A percentile compares a stretch with the other conserved stretches of the same genome.
phyloP scores from a whole-genome alignment of 2,888 invertebrate genomes.

The Ormyrus pomaceus region DNA sequence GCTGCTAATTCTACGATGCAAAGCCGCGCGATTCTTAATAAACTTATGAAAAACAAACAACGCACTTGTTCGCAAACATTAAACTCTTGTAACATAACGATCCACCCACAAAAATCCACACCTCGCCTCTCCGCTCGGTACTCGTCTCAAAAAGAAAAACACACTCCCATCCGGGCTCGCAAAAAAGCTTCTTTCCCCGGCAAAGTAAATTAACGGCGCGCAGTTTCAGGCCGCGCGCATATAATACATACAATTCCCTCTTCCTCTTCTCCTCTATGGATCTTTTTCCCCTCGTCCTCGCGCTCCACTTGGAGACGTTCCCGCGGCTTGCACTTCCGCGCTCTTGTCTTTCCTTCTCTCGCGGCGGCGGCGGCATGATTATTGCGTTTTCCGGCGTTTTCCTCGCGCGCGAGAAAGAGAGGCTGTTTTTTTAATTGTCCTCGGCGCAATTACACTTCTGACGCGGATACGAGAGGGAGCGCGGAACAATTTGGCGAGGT shows the following conservation, averaged over 20 bases:
- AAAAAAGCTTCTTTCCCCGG: too few relatives aligned
- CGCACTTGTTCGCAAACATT: too few relatives aligned
- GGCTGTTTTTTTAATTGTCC: constrained; percentile 37
- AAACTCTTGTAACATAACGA: too few relatives aligned
- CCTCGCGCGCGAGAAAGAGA: neutral
- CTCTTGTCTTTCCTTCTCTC: neutral
- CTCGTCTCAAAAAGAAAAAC: too few relatives aligned
- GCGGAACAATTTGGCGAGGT: too few relatives aligned
- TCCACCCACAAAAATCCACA: too few relatives aligned
- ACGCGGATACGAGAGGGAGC: neutral
- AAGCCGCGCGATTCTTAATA: too few relatives aligned
- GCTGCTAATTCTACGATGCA: too few relatives aligned
- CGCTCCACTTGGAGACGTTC: neutral
- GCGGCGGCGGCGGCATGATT: neutral
- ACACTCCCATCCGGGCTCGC: too few relatives aligned
- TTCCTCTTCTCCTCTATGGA: neutral
- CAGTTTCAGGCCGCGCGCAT: neutral
- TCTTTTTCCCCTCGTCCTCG: neutral
- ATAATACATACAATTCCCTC: neutral
- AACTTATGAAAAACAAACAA: too few relatives aligned
- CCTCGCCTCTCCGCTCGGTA: too few relatives aligned
- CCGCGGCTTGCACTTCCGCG: neutral
- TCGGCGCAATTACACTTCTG: constrained; percentile 44
- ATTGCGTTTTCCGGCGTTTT: constrained; percentile 34
- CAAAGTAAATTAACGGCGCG: too few relatives aligned